Percentiles rank a stretch among this genome's conserved stretches.
Evolutionary conservation across 2,888 invertebrate species (phyloP).

Genomic region (Pandemis heparana): DNA sequence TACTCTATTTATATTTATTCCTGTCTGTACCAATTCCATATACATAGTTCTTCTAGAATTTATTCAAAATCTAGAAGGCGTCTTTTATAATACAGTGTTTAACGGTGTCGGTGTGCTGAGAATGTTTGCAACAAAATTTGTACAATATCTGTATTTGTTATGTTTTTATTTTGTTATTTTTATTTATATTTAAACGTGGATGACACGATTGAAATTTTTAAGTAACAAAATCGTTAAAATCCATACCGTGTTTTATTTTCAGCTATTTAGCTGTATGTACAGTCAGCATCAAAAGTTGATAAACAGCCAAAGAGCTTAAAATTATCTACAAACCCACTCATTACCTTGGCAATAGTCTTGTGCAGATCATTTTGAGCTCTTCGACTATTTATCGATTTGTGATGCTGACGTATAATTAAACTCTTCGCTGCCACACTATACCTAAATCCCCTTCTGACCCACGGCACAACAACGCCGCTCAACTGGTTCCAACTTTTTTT

Average conservation of each 20-base stretch:
- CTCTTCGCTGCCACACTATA: no score
- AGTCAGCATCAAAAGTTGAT: no score
- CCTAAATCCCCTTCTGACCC: no score
- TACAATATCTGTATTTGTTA: constrained; percentile 24
- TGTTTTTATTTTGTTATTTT: constrained; percentile 35
- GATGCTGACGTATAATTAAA: no score
- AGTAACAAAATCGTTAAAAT: constrained; percentile 41
- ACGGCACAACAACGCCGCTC: no score
- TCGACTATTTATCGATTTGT: no score
- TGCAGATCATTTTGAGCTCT: no score
- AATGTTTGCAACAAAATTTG: constrained; percentile 37
- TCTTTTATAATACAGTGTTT: constrained; percentile 13
- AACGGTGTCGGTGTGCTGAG: constrained; percentile 26
- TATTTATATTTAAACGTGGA: constrained; percentile 33
- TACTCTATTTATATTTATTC: neutral
- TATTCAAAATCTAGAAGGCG: constrained; percentile 22
- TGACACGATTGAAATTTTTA: constrained; percentile 29
- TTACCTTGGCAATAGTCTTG: no score
- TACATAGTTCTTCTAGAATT: neutral
- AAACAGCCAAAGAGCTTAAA: no score
- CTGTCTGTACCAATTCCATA: constrained; percentile 2
- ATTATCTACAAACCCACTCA: no score
- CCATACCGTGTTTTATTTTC: neutral
- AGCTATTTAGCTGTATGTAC: no score
- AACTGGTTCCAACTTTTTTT: no score